These are phyloP conservation scores for Podotricha telesiphe DNA, from an alignment of 2,888 invertebrate genomes.

Conservation along the genomic window DNA sequence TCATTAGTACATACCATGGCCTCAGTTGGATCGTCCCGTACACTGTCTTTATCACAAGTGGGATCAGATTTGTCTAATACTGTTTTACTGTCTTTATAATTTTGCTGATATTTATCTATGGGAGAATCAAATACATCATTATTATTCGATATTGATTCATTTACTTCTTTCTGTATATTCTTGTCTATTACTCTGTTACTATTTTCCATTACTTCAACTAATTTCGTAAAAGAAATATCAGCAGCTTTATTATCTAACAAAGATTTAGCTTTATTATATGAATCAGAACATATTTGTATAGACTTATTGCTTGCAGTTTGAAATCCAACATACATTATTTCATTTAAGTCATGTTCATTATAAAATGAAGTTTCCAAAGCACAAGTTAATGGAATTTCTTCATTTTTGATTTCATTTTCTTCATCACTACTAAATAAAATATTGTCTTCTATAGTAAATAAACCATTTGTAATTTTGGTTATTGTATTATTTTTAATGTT, in stretches of 20 bases:
- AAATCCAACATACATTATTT: constrained; percentile 72
- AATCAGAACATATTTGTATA: constrained; percentile 63
- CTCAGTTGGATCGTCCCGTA: not conserved
- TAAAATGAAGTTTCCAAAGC: constrained; percentile 64
- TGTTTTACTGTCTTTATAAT: not conserved
- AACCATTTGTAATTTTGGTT: constrained; percentile 30
- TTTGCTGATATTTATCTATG: not conserved
- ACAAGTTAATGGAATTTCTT: constrained; percentile 68
- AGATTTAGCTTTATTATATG: constrained; percentile 64
- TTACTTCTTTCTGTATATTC: not conserved
- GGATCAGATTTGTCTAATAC: not conserved
- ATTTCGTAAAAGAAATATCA: constrained; percentile 53
- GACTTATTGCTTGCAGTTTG: constrained; percentile 74
- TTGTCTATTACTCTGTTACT: constrained; percentile 11
- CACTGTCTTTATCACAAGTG: not conserved
- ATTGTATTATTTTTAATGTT: constrained; percentile 23
- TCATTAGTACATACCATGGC: not conserved
- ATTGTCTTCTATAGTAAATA: constrained; percentile 57
- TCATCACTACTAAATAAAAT: constrained; percentile 76
- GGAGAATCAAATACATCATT: not conserved
- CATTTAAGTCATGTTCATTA: constrained; percentile 58
- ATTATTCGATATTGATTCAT: not conserved
- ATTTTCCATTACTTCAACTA: constrained; percentile 55
- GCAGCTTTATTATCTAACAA: constrained; percentile 53
- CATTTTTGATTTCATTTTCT: constrained; percentile 56